A percentile compares a stretch with the other conserved stretches of the same genome.
These are phyloP conservation scores for Spea multiplicata DNA, from an alignment of 2,113 vertebrate species.

Conservation along the genomic window DNA sequence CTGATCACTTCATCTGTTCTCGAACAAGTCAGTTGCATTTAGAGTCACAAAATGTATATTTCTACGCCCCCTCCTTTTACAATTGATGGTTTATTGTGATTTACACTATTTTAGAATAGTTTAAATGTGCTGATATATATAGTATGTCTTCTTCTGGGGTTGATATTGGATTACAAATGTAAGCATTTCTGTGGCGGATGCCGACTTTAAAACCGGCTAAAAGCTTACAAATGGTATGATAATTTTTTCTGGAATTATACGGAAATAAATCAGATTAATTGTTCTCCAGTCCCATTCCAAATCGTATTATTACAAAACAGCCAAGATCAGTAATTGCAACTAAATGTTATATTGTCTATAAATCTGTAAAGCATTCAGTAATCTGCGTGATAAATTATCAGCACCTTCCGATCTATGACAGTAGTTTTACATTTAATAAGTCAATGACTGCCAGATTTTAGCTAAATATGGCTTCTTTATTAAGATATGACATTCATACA, in stretches of 20 bases:
- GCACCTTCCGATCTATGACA: neutral
- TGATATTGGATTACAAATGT: neutral
- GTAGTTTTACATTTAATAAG: neutral
- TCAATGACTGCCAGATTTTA: neutral
- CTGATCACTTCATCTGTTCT: too few species aligned
- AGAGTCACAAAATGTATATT: too few species aligned
- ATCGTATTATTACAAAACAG: neutral
- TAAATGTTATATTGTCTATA: neutral
- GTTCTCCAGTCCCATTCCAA: neutral
- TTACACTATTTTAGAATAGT: too few species aligned
- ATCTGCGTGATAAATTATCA: neutral
- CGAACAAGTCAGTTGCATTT: too few species aligned
- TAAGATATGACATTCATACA: neutral
- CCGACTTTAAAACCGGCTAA: slow-evolving; percentile 3
- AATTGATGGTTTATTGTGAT: too few species aligned
- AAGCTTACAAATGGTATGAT: slow-evolving; percentile 7
- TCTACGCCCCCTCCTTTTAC: too few species aligned
- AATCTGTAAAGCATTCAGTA: neutral
- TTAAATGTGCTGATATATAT: neutral
- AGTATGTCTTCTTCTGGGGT: neutral
- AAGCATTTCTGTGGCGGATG: neutral
- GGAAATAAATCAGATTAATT: neutral
- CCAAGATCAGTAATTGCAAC: slow-evolving; percentile 8
- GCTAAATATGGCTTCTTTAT: neutral
- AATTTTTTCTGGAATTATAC: slow-evolving; percentile 4